Evolutionary conservation across 2,113 vertebrate species (phyloP), one percentile per base, ranked within the genome.

Genomic region (Spea multiplicata): DNA sequence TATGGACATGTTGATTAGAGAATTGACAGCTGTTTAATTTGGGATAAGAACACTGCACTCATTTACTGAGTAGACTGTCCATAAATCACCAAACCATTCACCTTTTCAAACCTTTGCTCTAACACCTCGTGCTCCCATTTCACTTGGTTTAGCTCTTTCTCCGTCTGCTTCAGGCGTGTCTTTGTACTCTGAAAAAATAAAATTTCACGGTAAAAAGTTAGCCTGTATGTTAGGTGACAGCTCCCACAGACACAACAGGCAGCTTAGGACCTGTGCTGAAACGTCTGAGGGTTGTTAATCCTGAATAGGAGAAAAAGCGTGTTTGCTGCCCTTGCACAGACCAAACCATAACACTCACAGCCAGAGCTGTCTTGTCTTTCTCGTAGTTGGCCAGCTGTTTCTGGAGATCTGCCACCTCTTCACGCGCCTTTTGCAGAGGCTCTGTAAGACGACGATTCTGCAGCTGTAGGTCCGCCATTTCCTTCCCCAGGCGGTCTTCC

Each of bases 101-200:
- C 97, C 94, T 94, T 88, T 9, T 70, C 72, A 77, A 98, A 95
- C 8, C 88, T 91, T 82, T 96, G 92, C 82, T 94, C 90, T 82
- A 98, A 84, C 9, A 93, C 88, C 61, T 95, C 92, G 0, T 93
- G 86, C 4, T 96, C 92, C 88, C 87, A 91, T 82, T 88, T 91
- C n/a, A 95, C 86, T 14, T 93, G 91, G 75, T 90, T 91, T 70
- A 95, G 82, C 0, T 93, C 88, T 55, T 93, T 93, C 68, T 92
- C 90, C 0, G 86, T 78, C 3, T 92, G 71, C 81, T 88, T 95
- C 83, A 94, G 81, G 6, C 78, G 88, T 57, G 90, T 93, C 78
- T 84, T 91, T 0, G 86, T 67, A 16, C 88, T 83, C 96, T 98
- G 85, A 3, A 1, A 75, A 77, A 83, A 78, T 69, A 80, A 62